These are phyloP conservation scores for Phania funesta DNA, from an alignment of 2,888 invertebrate genomes.

Conservation along the genomic window DNA sequence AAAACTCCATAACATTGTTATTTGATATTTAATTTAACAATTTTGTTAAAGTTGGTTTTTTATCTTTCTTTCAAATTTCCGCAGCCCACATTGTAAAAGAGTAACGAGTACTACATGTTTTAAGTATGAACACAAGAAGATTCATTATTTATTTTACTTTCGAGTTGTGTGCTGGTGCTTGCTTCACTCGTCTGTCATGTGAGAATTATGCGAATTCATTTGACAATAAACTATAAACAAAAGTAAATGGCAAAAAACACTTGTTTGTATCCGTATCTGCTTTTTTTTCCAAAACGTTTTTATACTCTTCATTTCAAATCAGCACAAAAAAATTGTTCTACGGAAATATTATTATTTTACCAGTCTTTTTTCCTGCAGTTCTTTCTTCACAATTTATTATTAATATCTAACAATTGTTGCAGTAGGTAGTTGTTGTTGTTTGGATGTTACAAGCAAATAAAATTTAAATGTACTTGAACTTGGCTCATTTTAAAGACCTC, in stretches of 20 bases:
- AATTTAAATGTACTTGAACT: constrained; percentile 52
- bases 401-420: constrained; percentile 35
- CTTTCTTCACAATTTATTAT: constrained; percentile 4
- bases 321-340: constrained; percentile 50
- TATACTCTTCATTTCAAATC: neutral
- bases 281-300: neutral
- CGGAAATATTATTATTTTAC: constrained; percentile 46
- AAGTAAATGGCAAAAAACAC: constrained; percentile 28
- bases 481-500: constrained; percentile 23
- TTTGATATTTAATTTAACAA: constrained; percentile 59
- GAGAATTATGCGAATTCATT: constrained; percentile 63
- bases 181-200: constrained; percentile 51
- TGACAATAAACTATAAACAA: constrained; percentile 41
- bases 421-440: neutral
- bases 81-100: constrained; percentile 59
- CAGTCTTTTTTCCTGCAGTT: neutral
- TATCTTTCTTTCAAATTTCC: constrained; percentile 50
- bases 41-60: neutral
- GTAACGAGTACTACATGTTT: constrained; percentile 8
- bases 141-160: constrained; percentile 30
- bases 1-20: constrained; percentile 44
- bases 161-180: neutral
- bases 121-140: constrained; percentile 13
- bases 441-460: constrained; percentile 19
- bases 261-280: constrained; percentile 50